Evolutionary conservation across 1,140 invertebrate species (phyloP).

Genomic region (Drosophila tristis): DNA sequence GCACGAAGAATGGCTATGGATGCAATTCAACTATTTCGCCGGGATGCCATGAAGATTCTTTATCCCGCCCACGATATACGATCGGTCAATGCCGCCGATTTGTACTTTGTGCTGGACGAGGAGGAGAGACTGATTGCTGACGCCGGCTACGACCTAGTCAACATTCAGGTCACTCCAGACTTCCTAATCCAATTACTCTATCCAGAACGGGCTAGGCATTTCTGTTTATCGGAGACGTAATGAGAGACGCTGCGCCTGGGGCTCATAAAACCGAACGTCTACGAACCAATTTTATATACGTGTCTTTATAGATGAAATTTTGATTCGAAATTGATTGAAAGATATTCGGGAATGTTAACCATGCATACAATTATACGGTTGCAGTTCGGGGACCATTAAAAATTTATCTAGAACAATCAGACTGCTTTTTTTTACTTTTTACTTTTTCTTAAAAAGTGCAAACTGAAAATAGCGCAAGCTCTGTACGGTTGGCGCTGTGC

Average conservation of each 20-base stretch:
- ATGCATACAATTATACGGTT: too few relatives aligned
- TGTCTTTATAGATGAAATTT: not conserved
- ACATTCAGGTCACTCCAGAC: conserved; percentile 42
- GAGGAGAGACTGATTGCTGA: conserved; percentile 36
- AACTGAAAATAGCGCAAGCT: too few relatives aligned
- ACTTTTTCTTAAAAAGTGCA: too few relatives aligned
- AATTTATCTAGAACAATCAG: too few relatives aligned
- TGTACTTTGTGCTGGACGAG: conserved; percentile 45
- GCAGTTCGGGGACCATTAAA: too few relatives aligned
- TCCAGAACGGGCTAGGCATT: conserved; percentile 27
- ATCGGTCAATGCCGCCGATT: conserved; percentile 23
- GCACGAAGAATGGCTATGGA: conserved; percentile 1
- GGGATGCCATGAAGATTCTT: conserved; percentile 45
- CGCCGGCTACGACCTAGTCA: conserved; percentile 23
- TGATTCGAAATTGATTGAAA: not conserved
- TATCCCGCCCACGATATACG: conserved; percentile 43
- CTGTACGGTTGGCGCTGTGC: too few relatives aligned
- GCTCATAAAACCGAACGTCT: too few relatives aligned
- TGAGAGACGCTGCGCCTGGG: not conserved
- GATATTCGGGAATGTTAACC: too few relatives aligned
- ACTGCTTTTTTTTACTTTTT: too few relatives aligned
- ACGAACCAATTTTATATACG: too few relatives aligned
- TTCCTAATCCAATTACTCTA: conserved; percentile 46
- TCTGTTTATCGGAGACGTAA: not conserved
- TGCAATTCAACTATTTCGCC: conserved; percentile 46